Evolutionary conservation across 2,113 vertebrate genomes (phyloP), one percentile per base, ranked within the genome.

Genomic region (Takifugu bimaculatus): DNA sequence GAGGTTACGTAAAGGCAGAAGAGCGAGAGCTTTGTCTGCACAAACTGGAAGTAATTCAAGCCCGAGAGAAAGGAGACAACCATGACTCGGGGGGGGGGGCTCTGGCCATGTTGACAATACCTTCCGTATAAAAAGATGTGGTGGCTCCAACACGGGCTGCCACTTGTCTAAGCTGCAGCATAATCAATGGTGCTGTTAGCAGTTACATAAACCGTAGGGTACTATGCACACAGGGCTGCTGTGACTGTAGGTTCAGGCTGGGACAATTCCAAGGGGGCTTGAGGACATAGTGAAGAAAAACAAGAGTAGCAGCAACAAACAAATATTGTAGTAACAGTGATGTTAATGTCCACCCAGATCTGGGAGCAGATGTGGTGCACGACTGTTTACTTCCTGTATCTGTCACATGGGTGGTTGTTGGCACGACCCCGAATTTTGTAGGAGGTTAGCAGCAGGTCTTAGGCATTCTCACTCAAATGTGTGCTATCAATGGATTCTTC

Each of bases 1-100:
- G 54, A 57, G 54, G 74, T 86, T 86, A 83, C 50, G 52, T 86
- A 87, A 85, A 80, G 74, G 65, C 49, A 86, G 74, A 85, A 79
- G 79, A 86, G 68, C 57, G 48, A 72, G 56, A 61, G 70, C 68
- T 77, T 82, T 87, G 83, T 85, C 53, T 65, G 60, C 57, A 76
- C 2, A 6, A 64, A 66, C 63, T 28, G 61, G 56, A 45, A 61
- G 54, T 70, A 75, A 83, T 79, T 81, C 65, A 70, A 71, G 62
- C 56, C 65, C 72, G 60, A 67, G 72, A 75, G 70, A 60, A 20
- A 20, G 58, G 47, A 77, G 69, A 79, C 71, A 74, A 71, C 72
- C 80, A 74, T 80, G 78, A 77, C 73, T 79, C 4, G 20, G 63
- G 66, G 42, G 6, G 42, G 6, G 6, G 4, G 13, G 54, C 25